phyloP scores from a whole-genome alignment of 2,888 invertebrate genomes.

The Homarus gammarus region DNA sequence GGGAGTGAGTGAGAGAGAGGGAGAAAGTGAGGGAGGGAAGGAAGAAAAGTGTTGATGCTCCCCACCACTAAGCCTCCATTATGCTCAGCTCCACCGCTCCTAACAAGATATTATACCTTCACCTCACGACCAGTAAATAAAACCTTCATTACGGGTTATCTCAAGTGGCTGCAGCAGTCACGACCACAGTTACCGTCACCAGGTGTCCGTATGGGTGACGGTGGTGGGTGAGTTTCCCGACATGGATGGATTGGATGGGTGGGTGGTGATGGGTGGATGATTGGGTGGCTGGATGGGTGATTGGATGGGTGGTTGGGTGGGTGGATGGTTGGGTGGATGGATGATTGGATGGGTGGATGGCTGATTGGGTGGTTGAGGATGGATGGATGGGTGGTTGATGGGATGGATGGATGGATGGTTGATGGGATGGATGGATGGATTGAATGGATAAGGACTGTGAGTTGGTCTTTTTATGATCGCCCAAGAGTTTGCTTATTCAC shows the following conservation, averaged over 20 bases:
- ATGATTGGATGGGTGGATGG: too few species aligned
- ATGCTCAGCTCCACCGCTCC: slow-evolving; percentile 26
- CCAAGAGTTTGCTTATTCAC: too few species aligned
- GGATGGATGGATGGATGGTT: too few species aligned
- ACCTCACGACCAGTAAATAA: slow-evolving; percentile 57
- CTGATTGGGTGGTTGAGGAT: too few species aligned
- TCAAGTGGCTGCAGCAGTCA: slow-evolving; percentile 6
- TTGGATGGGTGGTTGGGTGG: too few species aligned
- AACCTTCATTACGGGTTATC: slow-evolving; percentile 47
- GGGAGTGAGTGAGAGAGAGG: too few species aligned
- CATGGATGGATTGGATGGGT: not conserved
- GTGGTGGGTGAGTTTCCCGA: not conserved
- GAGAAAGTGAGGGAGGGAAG: not conserved
- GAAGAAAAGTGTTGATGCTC: not conserved
- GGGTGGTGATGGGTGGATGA: not conserved
- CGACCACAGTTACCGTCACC: slow-evolving; percentile 16
- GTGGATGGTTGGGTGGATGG: too few species aligned
- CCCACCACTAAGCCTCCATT: not conserved
- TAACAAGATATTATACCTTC: slow-evolving; percentile 51
- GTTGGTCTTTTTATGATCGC: too few species aligned
- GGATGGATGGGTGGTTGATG: too few species aligned
- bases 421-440: too few species aligned
- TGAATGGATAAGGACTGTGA: too few species aligned
- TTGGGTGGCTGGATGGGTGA: too few species aligned
- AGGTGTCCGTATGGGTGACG: not conserved